Percentiles rank a stretch among this genome's conserved stretches.
Conservation (phyloP, 53 echinoderm and acorn worm genomes). For the Paelopatides confundens region DNA sequence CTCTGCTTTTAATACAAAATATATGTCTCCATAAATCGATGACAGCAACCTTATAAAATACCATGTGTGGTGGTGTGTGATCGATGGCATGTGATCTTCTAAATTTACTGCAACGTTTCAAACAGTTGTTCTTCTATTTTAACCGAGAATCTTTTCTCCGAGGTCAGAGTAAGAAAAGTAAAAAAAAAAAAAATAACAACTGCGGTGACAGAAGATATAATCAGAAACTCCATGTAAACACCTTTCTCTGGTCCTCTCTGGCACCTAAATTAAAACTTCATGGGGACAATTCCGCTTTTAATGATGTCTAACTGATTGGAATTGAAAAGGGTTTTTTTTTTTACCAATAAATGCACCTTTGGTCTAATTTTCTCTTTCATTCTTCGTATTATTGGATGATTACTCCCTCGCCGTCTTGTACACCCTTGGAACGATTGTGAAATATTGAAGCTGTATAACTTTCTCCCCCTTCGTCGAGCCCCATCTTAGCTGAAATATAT, state of each 20-base stretch:
- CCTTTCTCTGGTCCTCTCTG: neutral
- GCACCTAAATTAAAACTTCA: slow-evolving; percentile 8
- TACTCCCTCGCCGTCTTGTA: neutral
- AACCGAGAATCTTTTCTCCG: too few relatives aligned
- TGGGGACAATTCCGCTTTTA: neutral
- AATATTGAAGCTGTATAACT: neutral
- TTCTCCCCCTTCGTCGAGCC: neutral
- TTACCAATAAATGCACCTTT: slow-evolving; percentile 19
- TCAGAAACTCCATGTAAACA: neutral
- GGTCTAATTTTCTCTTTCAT: slow-evolving; percentile 16
- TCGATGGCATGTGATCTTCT: too few relatives aligned
- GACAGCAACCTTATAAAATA: too few relatives aligned
- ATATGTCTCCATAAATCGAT: too few relatives aligned
- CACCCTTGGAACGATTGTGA: neutral
- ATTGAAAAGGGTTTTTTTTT: neutral
- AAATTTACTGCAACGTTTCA: too few relatives aligned
- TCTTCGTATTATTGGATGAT: slow-evolving; percentile 2
- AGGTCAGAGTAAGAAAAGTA: too few relatives aligned
- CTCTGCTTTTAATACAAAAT: too few relatives aligned
- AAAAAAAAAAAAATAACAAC: neutral
- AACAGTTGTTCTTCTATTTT: too few relatives aligned
- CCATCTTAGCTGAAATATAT: slow-evolving; percentile 20
- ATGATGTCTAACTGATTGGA: neutral
- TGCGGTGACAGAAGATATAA: neutral
- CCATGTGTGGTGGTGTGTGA: too few relatives aligned